phyloP scores from a whole-genome alignment of 2,797 vertebrate genomes.

The Sebastiscus albofasciatus region DNA sequence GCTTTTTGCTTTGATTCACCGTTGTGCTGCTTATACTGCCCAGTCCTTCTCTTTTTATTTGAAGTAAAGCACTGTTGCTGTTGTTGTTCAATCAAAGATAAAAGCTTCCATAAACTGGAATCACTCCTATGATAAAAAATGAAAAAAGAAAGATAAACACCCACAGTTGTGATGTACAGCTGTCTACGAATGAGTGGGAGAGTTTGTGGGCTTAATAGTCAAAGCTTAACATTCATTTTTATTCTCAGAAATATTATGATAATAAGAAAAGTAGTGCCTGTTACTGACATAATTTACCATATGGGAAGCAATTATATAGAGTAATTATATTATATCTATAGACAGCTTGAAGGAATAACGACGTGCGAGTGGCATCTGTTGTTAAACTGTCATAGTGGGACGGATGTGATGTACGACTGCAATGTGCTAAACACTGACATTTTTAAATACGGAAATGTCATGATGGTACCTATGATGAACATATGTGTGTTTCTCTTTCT shows the following conservation, averaged over 20 bases:
- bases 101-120: background rate
- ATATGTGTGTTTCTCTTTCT: background rate
- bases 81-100: background rate
- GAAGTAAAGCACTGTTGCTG: background rate
- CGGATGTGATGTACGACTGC: background rate
- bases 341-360: background rate
- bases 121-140: background rate
- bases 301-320: background rate
- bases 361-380: constrained; percentile 3
- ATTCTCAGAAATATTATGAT: background rate
- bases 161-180: background rate
- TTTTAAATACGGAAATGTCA: constrained; percentile 14
- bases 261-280: background rate
- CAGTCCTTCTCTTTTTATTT: background rate
- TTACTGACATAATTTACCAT: background rate
- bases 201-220: background rate
- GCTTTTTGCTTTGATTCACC: background rate
- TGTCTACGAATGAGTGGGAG: background rate
- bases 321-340: background rate
- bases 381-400: background rate
- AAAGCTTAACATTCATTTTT: background rate
- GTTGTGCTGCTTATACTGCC: background rate
- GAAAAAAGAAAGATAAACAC: background rate
- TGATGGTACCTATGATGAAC: background rate
- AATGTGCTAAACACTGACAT: constrained; percentile 15